A percentile compares a stretch with the other conserved stretches of the same genome.
phyloP scores from a whole-genome alignment of 2,888 invertebrate species.

The Drosophila longiperda region DNA sequence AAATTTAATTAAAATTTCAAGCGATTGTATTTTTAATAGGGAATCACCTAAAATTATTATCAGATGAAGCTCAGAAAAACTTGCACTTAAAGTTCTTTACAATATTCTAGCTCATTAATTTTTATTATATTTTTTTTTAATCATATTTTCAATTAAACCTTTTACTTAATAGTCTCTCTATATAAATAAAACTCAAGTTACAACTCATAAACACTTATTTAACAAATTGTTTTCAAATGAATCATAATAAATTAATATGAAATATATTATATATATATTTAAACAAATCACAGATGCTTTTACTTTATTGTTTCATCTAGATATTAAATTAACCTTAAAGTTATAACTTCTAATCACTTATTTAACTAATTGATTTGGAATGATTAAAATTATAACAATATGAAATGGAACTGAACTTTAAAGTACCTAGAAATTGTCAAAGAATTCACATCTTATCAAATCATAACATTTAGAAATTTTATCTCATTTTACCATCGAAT shows the following conservation, averaged over 20 bases:
- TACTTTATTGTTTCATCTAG: no score
- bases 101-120: background rate
- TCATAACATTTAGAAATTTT: background rate
- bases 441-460: accelerated
- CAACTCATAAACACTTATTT: background rate
- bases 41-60: background rate
- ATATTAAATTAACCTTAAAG: background rate
- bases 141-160: background rate
- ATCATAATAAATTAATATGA: background rate
- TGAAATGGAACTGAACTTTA: background rate
- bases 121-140: background rate
- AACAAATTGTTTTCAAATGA: background rate
- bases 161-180: background rate
- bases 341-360: background rate
- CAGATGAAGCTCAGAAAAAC: no score
- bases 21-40: background rate
- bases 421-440: background rate
- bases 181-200: background rate
- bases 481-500: background rate
- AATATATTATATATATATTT: no score
- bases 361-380: background rate
- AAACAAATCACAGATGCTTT: no score
- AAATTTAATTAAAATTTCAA: background rate
- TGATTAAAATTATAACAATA: background rate
- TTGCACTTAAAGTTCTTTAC: background rate